Conservation (phyloP, 2,888 invertebrate species). For the Hypomecis punctinalis region DNA sequence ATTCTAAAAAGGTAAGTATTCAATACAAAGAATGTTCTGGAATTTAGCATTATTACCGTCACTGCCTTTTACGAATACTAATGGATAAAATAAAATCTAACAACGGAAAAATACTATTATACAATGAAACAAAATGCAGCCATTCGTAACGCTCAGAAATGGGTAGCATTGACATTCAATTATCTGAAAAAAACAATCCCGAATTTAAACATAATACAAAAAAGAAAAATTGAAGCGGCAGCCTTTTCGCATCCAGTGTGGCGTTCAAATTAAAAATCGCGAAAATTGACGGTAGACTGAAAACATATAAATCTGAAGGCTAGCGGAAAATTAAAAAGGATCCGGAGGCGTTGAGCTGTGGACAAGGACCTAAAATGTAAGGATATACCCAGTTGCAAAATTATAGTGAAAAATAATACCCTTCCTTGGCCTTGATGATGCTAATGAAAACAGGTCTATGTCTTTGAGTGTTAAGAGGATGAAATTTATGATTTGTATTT, state of each 20-base stretch:
- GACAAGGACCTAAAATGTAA: neutral
- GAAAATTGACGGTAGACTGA: constrained; percentile 76
- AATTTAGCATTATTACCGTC: neutral
- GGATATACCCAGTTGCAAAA: too few species aligned
- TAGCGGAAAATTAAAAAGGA: constrained; percentile 82
- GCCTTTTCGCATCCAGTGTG: constrained; percentile 66
- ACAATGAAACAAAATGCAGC: constrained; percentile 19
- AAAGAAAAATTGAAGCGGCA: constrained; percentile 60
- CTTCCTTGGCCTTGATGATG: too few species aligned
- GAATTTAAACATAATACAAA: constrained; percentile 43
- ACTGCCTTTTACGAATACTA: neutral
- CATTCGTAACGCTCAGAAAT: constrained; percentile 31
- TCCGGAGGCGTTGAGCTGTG: constrained; percentile 62
- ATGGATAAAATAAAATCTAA: constrained; percentile 3
- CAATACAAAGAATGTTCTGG: too few species aligned
- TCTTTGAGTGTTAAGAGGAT: too few species aligned
- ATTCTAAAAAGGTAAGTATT: too few species aligned
- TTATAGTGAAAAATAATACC: too few species aligned
- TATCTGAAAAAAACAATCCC: constrained; percentile 40
- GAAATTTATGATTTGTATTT: too few species aligned
- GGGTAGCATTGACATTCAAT: constrained; percentile 40
- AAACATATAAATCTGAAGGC: constrained; percentile 80
- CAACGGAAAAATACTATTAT: constrained; percentile 10
- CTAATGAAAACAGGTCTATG: too few species aligned
- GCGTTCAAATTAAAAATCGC: constrained; percentile 78